Evolutionary conservation across 2,797 vertebrate genomes (phyloP), one percentile per base, ranked within the genome.

Genomic region (Mus minutoides): DNA sequence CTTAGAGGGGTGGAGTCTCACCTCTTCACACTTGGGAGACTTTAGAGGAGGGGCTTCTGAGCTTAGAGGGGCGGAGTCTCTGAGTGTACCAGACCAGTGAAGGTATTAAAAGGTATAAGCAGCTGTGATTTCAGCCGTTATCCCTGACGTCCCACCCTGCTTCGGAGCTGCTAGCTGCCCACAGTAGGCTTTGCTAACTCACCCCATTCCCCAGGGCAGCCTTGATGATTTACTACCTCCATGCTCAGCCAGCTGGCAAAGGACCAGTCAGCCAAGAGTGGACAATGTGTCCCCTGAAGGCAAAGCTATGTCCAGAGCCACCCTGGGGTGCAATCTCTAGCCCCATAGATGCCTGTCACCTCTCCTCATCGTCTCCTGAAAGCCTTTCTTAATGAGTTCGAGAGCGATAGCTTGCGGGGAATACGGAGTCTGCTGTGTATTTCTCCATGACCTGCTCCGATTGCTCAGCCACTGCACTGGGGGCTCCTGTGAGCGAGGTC

Each of bases 401-500:
- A 67, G 62, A 83, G 19, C 40, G 62, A n/a, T 31, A 22, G 34
- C 19, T 4, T 22, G 1, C 4, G 14, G 75, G 4, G 62, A 67
- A 46, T 29, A 29, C 4, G 2, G 22, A 10, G 13, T 29, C 34
- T 19, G 52, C 31, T 10, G 0, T 0, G 7, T 49, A 34, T 52
- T 75, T 6, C 2, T 11, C 10, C 0, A 3, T n/a, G 4, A 1
- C 29, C 11, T 76, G 0, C 14, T 56, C 21, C 4, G 22, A 46
- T 90, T 4, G 9, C 16, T 17, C 31, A 5, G 40, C 4, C 19
- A 2, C 49, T 3, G 21, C 49, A 21, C 14, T 40, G 16, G n/a
- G 12, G 7, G 6, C 40, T 0, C 56, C n/a, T 19, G 0, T 0
- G 29, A 49, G 34, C 10, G 9, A 16, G 31, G 9, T 17, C 17